These are phyloP conservation scores for Zenarchopterus dispar DNA, from an alignment of 2,797 vertebrate species.

Conservation along the genomic window DNA sequence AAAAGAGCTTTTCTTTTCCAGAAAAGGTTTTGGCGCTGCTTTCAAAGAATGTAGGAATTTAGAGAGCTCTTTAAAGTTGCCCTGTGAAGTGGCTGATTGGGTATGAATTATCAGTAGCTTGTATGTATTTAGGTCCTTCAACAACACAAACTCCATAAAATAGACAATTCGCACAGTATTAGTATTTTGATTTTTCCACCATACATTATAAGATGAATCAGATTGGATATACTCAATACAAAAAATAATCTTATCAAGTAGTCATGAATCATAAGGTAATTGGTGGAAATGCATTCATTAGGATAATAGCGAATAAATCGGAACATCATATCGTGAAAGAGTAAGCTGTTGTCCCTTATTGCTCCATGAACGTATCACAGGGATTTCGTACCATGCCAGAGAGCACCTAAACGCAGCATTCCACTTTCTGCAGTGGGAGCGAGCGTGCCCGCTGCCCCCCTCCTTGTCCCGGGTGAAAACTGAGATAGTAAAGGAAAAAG, in stretches of 20 bases:
- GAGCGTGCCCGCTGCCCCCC: constrained; percentile 35
- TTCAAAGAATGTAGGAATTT: too few species aligned
- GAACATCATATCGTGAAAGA: too few species aligned
- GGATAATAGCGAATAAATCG: neutral
- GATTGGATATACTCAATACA: too few species aligned
- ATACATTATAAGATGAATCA: too few species aligned
- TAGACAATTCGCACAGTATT: neutral
- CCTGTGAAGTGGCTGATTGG: too few species aligned
- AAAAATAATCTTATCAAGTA: too few species aligned
- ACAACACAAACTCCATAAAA: neutral
- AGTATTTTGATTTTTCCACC: neutral
- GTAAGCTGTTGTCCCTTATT: neutral
- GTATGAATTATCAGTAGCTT: neutral
- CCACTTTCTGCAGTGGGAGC: constrained; percentile 21
- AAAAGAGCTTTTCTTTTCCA: too few species aligned
- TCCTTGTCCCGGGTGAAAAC: constrained; percentile 68
- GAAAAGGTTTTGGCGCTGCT: too few species aligned
- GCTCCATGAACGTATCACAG: too few species aligned
- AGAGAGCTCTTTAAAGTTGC: too few species aligned
- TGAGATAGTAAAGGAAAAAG: constrained; percentile 69
- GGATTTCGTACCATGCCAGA: neutral
- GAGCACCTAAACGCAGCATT: constrained; percentile 47
- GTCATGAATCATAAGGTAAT: too few species aligned
- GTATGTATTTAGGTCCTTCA: too few species aligned
- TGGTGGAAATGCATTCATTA: neutral